Evolutionary conservation across 2,113 vertebrate genomes (phyloP).

Genomic region (Lasiurus cinereus): DNA sequence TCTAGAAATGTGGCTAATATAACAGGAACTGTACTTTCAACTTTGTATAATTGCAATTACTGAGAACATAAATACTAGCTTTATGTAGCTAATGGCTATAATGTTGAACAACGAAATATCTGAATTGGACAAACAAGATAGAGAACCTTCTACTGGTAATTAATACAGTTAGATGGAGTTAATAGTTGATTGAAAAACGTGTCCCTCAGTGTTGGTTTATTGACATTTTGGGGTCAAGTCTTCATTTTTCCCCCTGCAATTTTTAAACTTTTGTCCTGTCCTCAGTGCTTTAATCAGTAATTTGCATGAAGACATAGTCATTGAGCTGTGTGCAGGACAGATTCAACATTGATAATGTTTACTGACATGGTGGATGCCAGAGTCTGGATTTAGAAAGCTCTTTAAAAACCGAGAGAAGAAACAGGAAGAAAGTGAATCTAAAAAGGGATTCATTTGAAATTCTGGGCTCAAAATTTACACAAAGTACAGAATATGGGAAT

Average conservation of each 20-base stretch:
- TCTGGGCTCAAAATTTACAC: neutral
- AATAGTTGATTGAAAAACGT: constrained; percentile 21
- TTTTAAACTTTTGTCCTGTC: neutral
- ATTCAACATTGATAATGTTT: neutral
- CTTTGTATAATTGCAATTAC: neutral
- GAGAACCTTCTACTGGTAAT: neutral
- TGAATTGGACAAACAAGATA: neutral
- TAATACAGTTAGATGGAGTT: neutral
- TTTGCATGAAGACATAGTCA: neutral
- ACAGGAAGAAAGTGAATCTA: neutral
- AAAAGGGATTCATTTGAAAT: constrained; percentile 13
- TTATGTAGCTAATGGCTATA: neutral
- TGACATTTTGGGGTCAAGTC: neutral
- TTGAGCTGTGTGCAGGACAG: neutral
- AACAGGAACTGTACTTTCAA: neutral
- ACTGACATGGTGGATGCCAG: neutral
- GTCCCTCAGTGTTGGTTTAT: neutral
- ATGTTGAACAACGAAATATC: neutral
- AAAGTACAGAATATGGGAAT: neutral
- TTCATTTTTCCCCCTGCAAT: neutral
- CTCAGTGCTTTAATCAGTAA: neutral
- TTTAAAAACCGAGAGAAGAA: constrained; percentile 5
- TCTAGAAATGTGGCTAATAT: neutral
- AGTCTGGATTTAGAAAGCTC: neutral
- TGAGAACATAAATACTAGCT: neutral